These are phyloP conservation scores for Odontamblyopus rebecca DNA, from an alignment of 2,797 vertebrate species.

Conservation along the genomic window DNA sequence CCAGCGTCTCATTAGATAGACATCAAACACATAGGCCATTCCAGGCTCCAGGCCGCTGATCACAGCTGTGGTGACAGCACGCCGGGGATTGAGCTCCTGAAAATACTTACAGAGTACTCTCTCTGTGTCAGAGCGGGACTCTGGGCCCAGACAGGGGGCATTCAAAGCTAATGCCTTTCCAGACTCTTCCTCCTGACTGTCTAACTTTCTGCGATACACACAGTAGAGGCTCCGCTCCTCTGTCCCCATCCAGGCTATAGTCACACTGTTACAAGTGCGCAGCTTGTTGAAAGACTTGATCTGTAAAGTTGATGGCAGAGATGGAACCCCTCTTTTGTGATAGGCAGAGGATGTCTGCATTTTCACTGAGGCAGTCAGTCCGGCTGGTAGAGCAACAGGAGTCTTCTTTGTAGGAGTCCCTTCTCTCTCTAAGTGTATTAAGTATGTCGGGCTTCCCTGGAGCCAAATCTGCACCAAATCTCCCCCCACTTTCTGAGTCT, in stretches of 20 bases:
- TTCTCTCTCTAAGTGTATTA: conserved; percentile 79
- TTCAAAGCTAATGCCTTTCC: conserved; percentile 46
- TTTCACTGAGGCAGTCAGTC: conserved; percentile 77
- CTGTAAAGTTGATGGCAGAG: conserved; percentile 85
- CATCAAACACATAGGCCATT: conserved; percentile 85
- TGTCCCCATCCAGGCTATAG: conserved; percentile 90
- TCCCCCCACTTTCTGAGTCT: conserved; percentile 73
- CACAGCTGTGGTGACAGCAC: conserved; percentile 88
- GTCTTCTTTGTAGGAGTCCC: conserved; percentile 27
- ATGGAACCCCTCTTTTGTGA: conserved; percentile 81
- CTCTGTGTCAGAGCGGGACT: conserved; percentile 81
- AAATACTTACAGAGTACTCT: conserved; percentile 92
- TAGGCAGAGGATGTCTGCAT: conserved; percentile 84
- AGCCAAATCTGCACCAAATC: conserved; percentile 83
- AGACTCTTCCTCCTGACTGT: conserved; percentile 51
- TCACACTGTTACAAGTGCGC: conserved; percentile 85
- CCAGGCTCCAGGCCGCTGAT: conserved; percentile 83
- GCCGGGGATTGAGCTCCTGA: conserved; percentile 82
- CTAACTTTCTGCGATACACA: conserved; percentile 80
- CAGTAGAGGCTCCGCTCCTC: conserved; percentile 89
- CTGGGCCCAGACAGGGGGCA: conserved; percentile 83
- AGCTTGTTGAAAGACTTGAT: conserved; percentile 90
- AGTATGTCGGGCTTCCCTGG: conserved; percentile 81
- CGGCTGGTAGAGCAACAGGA: conserved; percentile 26
- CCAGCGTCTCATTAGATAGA: conserved; percentile 89